Evolutionary conservation across 1,140 invertebrate genomes (phyloP).

Genomic region (Cydia amplana): DNA sequence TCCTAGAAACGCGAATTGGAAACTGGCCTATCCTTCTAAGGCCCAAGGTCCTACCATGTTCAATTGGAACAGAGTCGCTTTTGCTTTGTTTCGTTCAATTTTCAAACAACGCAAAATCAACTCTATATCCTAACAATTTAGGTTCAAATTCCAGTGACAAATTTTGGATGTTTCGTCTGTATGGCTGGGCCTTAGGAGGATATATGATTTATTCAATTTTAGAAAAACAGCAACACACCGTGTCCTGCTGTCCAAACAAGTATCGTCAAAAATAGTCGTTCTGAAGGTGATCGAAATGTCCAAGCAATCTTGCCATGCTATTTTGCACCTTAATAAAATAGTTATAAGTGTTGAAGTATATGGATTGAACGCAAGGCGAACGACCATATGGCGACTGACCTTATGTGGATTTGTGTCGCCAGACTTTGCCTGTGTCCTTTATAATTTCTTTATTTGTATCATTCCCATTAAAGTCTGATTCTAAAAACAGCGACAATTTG

Average conservation of each 20-base stretch:
- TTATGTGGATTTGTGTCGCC: background rate
- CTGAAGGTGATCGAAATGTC: background rate
- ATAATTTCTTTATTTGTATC: constrained; percentile 11
- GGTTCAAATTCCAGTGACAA: no score
- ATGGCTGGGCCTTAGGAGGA: no score
- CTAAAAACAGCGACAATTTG: background rate
- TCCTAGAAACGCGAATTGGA: no score
- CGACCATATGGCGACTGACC: constrained; percentile 5
- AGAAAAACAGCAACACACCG: background rate
- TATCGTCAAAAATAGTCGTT: background rate
- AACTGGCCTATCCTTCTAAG: no score
- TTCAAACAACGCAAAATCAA: no score
- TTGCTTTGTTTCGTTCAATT: no score
- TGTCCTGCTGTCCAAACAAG: background rate
- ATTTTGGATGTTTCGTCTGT: no score
- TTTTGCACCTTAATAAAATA: background rate
- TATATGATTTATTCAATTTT: no score
- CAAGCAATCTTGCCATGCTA: background rate
- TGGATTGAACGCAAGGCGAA: background rate
- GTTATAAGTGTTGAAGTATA: background rate
- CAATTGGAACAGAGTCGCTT: no score
- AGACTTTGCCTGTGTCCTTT: constrained; percentile 6
- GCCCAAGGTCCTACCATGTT: no score
- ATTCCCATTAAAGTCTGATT: background rate
- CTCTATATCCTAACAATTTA: no score